Evolutionary conservation across 1,140 invertebrate genomes (phyloP).

Genomic region (Drosophila pachea): DNA sequence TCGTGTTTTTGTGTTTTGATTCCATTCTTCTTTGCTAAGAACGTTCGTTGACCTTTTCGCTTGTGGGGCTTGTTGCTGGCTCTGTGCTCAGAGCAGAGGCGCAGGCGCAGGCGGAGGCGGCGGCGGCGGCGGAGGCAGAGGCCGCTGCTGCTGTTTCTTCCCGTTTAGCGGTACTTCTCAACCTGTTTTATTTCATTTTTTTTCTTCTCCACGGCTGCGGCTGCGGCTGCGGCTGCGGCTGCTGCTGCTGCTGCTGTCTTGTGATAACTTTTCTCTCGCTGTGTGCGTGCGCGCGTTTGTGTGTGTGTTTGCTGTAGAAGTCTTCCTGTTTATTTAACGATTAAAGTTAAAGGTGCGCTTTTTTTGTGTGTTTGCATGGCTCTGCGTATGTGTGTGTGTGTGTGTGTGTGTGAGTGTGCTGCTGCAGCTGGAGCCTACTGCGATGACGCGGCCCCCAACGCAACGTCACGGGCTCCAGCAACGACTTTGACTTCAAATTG

Average conservation of each 20-base stretch:
- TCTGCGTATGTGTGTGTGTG: conserved; percentile 3
- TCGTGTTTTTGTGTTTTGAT: conserved; percentile 78
- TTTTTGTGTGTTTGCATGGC: conserved; percentile 13
- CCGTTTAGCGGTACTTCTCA: conserved; percentile 78
- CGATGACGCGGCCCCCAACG: conserved; percentile 39
- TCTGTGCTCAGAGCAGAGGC: conserved; percentile 37
- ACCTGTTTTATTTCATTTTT: conserved; percentile 70
- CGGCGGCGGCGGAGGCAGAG: conserved; percentile 27
- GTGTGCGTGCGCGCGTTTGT: conserved; percentile 22
- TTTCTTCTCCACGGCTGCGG: conserved; percentile 20
- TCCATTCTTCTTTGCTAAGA: conserved; percentile 78
- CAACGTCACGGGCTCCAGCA: conserved; percentile 30
- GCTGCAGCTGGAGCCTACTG: conserved; percentile 35
- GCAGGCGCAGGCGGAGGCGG: conserved; percentile 26
- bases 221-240: conserved; percentile 30
- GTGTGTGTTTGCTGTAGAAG: conserved; percentile 70
- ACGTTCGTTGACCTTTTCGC: conserved; percentile 78
- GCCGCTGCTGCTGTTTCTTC: conserved; percentile 37
- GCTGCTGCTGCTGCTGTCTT: conserved; percentile 35
- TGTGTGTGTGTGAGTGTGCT: conserved; percentile 9
- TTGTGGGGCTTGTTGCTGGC: conserved; percentile 50
- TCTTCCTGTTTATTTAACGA: conserved; percentile 75
- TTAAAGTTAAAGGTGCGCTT: conserved; percentile 62
- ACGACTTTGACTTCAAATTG: conserved; percentile 17
- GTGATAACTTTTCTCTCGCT: conserved; percentile 49